Percentiles rank a stretch among this genome's conserved stretches.
Conservation (phyloP, 92 coral and sea anemone genomes). For the Porites rus region DNA sequence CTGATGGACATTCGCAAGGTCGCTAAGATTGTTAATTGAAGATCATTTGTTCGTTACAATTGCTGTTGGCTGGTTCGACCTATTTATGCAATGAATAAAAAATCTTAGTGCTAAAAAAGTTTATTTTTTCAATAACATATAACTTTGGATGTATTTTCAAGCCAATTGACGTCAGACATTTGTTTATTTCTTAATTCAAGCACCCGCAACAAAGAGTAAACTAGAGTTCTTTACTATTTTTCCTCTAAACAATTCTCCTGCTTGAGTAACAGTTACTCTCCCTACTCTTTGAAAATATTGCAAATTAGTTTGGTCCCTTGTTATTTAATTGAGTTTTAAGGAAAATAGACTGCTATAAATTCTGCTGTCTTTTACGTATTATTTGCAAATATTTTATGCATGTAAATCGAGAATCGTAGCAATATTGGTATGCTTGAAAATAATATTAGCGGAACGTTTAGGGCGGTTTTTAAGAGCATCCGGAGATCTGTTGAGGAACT, state of each 20-base stretch:
- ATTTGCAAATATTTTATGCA: background rate
- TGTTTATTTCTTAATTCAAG: background rate
- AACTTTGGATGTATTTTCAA: conserved; percentile 13
- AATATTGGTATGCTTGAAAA: background rate
- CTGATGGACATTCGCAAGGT: conserved; percentile 1
- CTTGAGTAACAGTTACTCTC: background rate
- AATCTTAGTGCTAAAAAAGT: background rate
- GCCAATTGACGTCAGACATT: background rate
- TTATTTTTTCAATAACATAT: conserved; percentile 7
- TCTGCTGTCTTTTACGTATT: background rate
- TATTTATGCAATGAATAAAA: background rate
- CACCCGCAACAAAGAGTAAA: background rate
- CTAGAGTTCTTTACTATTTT: background rate
- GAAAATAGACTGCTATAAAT: background rate
- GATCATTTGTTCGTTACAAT: conserved; percentile 27
- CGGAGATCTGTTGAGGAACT: conserved; percentile 1
- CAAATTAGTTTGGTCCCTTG: conserved; percentile 8
- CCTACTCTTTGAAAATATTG: background rate
- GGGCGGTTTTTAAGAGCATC: conserved; percentile 20
- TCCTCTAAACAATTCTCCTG: background rate
- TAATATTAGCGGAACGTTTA: conserved; percentile 13
- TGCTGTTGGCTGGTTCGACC: conserved; percentile 35
- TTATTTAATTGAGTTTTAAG: background rate
- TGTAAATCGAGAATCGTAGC: conserved; percentile 1
- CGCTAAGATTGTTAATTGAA: conserved; percentile 5